These are phyloP conservation scores for Parnassius mnemosyne DNA, from an alignment of 2,888 invertebrate species.

Conservation along the genomic window DNA sequence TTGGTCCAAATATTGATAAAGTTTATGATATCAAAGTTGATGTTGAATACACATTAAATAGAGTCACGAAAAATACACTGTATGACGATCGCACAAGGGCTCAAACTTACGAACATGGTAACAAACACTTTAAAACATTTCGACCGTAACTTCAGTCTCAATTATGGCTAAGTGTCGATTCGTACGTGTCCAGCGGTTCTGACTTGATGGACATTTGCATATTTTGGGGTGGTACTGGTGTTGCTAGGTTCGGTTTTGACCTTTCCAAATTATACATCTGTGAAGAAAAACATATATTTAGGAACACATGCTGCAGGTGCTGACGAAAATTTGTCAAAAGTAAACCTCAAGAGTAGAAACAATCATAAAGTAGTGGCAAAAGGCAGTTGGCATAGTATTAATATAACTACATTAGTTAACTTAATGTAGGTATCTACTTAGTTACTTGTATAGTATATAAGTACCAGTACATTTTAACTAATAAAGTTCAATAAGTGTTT, in stretches of 20 bases:
- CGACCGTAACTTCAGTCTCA: not conserved
- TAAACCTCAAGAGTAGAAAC: too few species aligned
- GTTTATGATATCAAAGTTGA: conserved; percentile 8
- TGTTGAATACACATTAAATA: conserved; percentile 2
- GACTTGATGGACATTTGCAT: conserved; percentile 54
- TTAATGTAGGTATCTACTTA: too few species aligned
- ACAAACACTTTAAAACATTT: conserved; percentile 19
- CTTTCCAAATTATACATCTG: conserved; percentile 71
- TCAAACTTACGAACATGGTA: conserved; percentile 20
- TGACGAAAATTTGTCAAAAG: too few species aligned
- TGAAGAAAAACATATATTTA: conserved; percentile 14
- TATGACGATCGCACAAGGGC: conserved; percentile 8
- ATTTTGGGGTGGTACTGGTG: conserved; percentile 33
- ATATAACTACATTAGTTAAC: too few species aligned
- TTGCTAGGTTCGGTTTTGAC: conserved; percentile 47
- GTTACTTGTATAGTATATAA: too few species aligned
- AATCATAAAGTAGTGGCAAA: too few species aligned
- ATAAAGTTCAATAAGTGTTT: too few species aligned
- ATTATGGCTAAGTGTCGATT: conserved; percentile 9
- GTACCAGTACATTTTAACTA: too few species aligned
- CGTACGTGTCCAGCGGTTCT: conserved; percentile 48
- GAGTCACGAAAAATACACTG: conserved; percentile 9
- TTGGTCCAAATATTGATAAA: conserved; percentile 14
- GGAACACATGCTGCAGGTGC: too few species aligned
- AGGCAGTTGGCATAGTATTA: too few species aligned